These are phyloP conservation scores for Morpho deidamia DNA, from an alignment of 2,888 invertebrate species.

Conservation along the genomic window DNA sequence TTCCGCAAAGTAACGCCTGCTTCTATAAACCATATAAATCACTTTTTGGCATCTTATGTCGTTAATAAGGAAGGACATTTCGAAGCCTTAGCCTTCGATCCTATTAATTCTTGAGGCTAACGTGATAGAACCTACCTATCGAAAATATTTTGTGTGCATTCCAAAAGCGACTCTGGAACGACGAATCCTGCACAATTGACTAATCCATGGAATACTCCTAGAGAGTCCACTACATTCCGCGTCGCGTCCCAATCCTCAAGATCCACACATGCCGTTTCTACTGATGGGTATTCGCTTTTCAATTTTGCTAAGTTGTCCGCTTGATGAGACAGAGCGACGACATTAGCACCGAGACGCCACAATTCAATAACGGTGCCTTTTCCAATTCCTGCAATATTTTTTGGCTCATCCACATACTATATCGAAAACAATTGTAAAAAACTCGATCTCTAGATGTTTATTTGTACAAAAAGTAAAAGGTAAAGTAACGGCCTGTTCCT, in stretches of 20 bases:
- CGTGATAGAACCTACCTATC: constrained; percentile 77
- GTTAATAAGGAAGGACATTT: no score
- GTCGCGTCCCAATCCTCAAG: constrained; percentile 86
- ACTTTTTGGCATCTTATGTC: no score
- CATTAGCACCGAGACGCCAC: constrained; percentile 81
- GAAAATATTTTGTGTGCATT: constrained; percentile 82
- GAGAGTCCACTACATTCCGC: constrained; percentile 66
- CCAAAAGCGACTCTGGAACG: constrained; percentile 82
- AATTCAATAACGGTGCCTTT: constrained; percentile 83
- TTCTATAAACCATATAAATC: no score
- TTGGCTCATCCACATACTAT: no score
- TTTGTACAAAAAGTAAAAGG: no score
- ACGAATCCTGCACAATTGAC: constrained; percentile 93
- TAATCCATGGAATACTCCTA: constrained; percentile 85
- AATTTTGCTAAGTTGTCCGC: constrained; percentile 80
- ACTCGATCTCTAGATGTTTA: no score
- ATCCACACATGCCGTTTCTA: constrained; percentile 82
- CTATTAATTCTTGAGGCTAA: no score
- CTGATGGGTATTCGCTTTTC: constrained; percentile 76
- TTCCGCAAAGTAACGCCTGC: no score
- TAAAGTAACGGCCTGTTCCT: no score
- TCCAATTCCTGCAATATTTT: constrained; percentile 79
- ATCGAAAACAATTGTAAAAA: no score
- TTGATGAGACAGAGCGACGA: constrained; percentile 86
- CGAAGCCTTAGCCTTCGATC: no score